Evolutionary conservation across 1,140 invertebrate species (phyloP).

Genomic region (Nasonia vitripennis): DNA sequence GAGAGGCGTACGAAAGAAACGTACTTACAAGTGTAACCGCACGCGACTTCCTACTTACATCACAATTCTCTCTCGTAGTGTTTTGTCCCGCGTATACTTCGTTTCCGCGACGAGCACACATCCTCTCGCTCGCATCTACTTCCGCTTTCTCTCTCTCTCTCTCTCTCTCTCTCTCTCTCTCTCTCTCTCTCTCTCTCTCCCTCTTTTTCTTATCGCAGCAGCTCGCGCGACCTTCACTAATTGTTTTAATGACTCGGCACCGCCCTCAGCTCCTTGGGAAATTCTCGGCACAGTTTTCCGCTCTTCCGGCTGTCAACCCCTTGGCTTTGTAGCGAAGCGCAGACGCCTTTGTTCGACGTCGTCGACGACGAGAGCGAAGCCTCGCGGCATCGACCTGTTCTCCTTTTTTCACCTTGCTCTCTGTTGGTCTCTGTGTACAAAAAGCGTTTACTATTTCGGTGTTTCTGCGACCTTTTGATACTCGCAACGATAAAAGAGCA

Average conservation of each 20-base stretch:
- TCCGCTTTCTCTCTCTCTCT: not conserved
- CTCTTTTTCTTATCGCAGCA: not conserved
- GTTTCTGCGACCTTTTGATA: not conserved
- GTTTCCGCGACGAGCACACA: constrained; percentile 4
- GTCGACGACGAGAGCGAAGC: not conserved
- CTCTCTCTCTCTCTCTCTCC: not conserved
- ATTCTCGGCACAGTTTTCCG: constrained; percentile 47
- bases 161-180: not conserved
- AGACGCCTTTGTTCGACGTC: constrained; percentile 27
- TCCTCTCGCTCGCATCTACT: not conserved
- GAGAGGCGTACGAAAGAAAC: no score
- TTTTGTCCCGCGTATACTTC: not conserved
- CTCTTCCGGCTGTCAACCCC: constrained; percentile 10
- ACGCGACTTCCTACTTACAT: no score
- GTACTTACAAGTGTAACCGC: not conserved
- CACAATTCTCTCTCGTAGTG: not conserved
- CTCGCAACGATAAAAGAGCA: not conserved
- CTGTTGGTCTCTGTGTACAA: not conserved
- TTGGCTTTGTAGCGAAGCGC: not conserved
- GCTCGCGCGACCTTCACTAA: constrained; percentile 57
- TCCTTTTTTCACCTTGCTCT: constrained; percentile 26
- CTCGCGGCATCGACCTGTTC: constrained; percentile 27
- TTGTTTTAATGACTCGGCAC: constrained; percentile 70
- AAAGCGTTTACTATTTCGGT: not conserved
- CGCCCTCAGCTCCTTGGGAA: constrained; percentile 45